Evolutionary conservation across 2,888 invertebrate species (phyloP).

Genomic region (Nasonia oneida): DNA sequence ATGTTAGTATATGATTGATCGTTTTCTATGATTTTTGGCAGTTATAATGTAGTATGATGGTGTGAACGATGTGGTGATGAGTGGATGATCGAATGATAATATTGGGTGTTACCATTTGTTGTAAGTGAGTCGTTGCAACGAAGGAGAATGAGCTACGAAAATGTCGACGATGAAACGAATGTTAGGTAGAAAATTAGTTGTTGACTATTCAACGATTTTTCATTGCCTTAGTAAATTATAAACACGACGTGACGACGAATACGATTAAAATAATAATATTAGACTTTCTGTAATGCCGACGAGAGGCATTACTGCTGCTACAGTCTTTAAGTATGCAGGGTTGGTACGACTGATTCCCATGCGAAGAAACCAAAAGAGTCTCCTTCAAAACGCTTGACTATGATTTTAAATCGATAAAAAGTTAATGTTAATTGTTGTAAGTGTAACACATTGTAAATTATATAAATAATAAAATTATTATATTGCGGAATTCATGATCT

Average conservation of each 20-base stretch:
- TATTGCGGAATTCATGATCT: no score
- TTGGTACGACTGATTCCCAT: conserved; percentile 6
- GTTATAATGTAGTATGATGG: neutral
- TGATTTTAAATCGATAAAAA: neutral
- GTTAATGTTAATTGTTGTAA: neutral
- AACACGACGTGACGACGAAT: neutral
- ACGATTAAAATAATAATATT: neutral
- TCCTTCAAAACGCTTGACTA: neutral
- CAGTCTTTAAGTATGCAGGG: neutral
- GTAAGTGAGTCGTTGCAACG: neutral
- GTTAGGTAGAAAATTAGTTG: no score
- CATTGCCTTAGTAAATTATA: neutral
- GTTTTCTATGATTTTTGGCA: neutral
- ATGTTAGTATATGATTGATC: neutral
- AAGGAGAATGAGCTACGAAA: neutral
- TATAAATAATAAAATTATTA: neutral
- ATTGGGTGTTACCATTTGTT: neutral
- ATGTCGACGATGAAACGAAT: neutral
- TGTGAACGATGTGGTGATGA: neutral
- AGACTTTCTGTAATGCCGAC: conserved; percentile 2
- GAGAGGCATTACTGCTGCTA: neutral
- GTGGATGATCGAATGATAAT: neutral
- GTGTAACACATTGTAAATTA: neutral
- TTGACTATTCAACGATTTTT: no score
- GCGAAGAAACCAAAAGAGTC: neutral